Evolutionary conservation across 2,113 vertebrate genomes (phyloP), one percentile per base, ranked within the genome.

Genomic region (Misgurnus anguillicaudatus): DNA sequence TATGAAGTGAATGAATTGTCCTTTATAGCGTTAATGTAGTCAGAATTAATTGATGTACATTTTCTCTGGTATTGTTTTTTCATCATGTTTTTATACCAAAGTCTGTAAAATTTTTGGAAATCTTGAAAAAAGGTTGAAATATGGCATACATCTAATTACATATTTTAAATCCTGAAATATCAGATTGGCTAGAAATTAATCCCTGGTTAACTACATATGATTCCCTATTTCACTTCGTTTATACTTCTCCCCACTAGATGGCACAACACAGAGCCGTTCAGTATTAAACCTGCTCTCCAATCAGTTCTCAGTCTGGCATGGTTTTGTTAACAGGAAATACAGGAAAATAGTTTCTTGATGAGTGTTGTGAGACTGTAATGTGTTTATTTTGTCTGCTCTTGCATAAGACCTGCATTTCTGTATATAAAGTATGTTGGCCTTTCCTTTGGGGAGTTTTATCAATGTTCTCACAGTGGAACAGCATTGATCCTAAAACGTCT

Each of bases 351-450:
- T 74, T 47, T 8, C 72, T 31, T 74, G 13, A 24, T 60, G 69
- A 57, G 16, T 92, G 89, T 92, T 89, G 88, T 93, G 92, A 93
- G 91, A 94, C 92, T 94, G 38, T 19, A 21, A 13, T 53, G 51
- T 51, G 53, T 45, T 55, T 19, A 5, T 39, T 36, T 51, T 24
- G 7, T 6, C 41, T 39, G n/a, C 13, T 58, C n/a, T 42, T 60
- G 3, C 53, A 58, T 42, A 24, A 58, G 11, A 0, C 38, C 10
- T 73, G 11, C 38, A 58, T 58, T 73, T 73, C 38, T 42, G n/a
- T 42, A 2, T 36, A 11, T 14, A 9, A 58, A 58, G 31, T 6
- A 4, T 42, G n/a, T 8, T 57, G 19, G n/a, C 19, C 3, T 57
- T 6, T n/a, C 11, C 11, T 11, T 11, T 51, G 47, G 13, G 13